Evolutionary conservation across 2,113 vertebrate species (phyloP).

Genomic region (Cichladusa arquata): DNA sequence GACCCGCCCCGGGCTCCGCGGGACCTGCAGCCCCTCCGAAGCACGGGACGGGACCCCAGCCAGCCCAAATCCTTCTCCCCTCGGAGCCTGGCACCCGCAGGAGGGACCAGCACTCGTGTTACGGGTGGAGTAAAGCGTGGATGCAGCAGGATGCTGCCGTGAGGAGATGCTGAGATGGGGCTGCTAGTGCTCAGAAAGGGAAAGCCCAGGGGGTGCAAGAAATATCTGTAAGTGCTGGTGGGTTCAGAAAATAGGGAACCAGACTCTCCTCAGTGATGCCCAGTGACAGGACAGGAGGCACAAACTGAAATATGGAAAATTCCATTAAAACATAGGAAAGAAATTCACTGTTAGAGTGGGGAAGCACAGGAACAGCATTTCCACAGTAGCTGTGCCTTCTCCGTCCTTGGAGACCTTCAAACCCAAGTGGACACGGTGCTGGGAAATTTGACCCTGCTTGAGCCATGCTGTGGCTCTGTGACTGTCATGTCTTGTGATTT

Average conservation of each 20-base stretch:
- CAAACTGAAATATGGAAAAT: background rate
- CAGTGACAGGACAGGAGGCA: background rate
- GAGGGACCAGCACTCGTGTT: rapidly evolving
- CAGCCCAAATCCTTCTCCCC: background rate
- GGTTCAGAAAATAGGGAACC: background rate
- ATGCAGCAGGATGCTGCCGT: rapidly evolving
- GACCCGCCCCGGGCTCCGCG: background rate
- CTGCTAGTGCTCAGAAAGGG: rapidly evolving
- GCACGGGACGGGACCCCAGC: background rate
- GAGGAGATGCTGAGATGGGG: background rate
- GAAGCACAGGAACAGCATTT: background rate
- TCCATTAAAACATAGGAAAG: background rate
- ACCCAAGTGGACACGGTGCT: background rate
- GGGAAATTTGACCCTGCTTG: background rate
- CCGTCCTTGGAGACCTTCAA: background rate
- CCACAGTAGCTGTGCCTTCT: background rate
- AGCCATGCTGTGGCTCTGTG: background rate
- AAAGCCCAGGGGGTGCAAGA: rapidly evolving
- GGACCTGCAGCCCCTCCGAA: rapidly evolving
- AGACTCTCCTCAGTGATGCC: background rate
- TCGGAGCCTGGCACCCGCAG: background rate
- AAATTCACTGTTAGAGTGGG: background rate
- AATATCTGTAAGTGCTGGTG: background rate
- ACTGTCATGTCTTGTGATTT: background rate
- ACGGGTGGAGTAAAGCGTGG: rapidly evolving